A percentile compares a stretch with the other conserved stretches of the same genome.
Evolutionary conservation across 2,888 invertebrate genomes (phyloP).

Genomic region (Aleiodes leptofemur): DNA sequence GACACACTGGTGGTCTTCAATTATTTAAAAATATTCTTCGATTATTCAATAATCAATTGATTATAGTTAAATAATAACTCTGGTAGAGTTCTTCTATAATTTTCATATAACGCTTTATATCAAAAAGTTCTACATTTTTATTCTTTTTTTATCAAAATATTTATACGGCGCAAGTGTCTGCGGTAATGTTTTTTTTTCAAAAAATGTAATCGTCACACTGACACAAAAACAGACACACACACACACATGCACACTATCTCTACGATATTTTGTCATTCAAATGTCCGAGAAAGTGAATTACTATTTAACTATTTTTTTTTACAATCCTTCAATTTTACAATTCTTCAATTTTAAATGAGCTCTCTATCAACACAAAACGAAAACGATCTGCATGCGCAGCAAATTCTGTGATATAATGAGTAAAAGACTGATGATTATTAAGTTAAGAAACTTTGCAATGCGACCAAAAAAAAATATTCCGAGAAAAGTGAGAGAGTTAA

Average conservation of each 20-base stretch:
- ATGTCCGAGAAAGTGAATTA: conserved; percentile 29
- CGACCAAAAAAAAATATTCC: conserved; percentile 46
- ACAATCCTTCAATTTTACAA: too few species aligned
- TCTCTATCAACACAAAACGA: conserved; percentile 1
- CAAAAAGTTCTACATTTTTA: too few species aligned
- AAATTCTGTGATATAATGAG: conserved; percentile 31
- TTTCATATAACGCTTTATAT: conserved; percentile 4
- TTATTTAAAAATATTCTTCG: conserved; percentile 20
- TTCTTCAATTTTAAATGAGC: conserved; percentile 43
- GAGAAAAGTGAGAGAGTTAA: conserved; percentile 44
- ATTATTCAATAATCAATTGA: conserved; percentile 17
- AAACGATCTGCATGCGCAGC: conserved; percentile 37
- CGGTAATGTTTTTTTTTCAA: too few species aligned
- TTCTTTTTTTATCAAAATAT: too few species aligned
- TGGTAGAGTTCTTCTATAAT: conserved; percentile 14
- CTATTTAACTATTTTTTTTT: too few species aligned
- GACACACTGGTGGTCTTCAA: conserved; percentile 21
- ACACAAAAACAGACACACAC: too few species aligned
- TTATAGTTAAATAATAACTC: conserved; percentile 8
- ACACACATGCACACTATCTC: conserved; percentile 20
- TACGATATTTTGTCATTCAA: conserved; percentile 20
- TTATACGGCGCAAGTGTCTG: too few species aligned
- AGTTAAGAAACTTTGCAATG: conserved; percentile 40
- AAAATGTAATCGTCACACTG: too few species aligned
- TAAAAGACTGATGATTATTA: conserved; percentile 43